Base-by-base conservation (phyloP, 1,140 invertebrate species). In the Aphelenchoides besseyi region DNA sequence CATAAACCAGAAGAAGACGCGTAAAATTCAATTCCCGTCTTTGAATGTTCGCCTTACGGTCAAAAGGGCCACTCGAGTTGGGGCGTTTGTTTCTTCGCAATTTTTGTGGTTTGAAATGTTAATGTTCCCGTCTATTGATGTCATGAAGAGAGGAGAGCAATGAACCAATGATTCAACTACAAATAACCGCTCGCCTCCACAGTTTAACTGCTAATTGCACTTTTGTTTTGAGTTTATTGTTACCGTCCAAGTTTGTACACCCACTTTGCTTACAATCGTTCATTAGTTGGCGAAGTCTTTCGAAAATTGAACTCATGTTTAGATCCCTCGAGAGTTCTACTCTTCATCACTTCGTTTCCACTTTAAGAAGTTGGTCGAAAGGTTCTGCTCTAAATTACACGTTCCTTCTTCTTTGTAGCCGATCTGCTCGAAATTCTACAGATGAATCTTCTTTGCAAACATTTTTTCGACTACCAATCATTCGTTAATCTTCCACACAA, bases 401-500 rank as follows among this genome's bases (percentile, higher is more conserved):
- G 41, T 23, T 48, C 23, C 41, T 48, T 48, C 41, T 48, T 12
- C 41, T 16, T 23, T 48, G 23, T 23, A 16, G 41, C 41, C 12
- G 23, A 48, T 12, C 41, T n/a, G n/a, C n/a, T n/a, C n/a, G n/a
- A 48, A 12, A 48, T 48, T 48, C 12, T 12, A 48, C 12, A 16
- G 12, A 48, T 48, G 41, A 82, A 83, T 82, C 61, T 79, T 76
- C 70, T 66, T 84, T 28, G 81, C 81, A 30, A 83, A 83, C 82
- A 84, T 55, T 83, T 83, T 53, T 83, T 82, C 53, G 81, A 83
- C 26, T 83, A 83, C 62, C 82, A 83, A 72, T 82, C 79, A 2
- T 84, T 83, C 68, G 75, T 83, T n/a, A 83, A 83, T 67, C 59
- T 83, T 37, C 82, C 82, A 3, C 76, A 84, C 53, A 83, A 82